These are phyloP conservation scores for Oryzias javanicus DNA, from an alignment of 2,113 vertebrate genomes.

Conservation along the genomic window DNA sequence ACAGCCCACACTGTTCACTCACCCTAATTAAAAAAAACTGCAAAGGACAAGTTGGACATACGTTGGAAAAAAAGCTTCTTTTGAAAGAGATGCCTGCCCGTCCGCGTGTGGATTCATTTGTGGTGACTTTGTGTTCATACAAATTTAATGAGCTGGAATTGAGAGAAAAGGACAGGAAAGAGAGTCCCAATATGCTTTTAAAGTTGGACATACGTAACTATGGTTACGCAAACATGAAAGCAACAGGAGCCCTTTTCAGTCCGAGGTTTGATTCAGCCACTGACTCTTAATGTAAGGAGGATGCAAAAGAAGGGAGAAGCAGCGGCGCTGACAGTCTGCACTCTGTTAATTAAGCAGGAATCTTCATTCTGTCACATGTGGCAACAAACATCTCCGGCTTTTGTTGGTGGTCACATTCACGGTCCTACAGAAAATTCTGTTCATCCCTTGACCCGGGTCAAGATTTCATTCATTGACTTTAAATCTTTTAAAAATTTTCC, in stretches of 20 bases:
- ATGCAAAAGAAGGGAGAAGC: not conserved
- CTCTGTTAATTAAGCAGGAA: too few relatives aligned
- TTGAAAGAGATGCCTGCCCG: conserved; percentile 46
- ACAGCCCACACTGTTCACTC: conserved; percentile 37
- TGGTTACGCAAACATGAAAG: conserved; percentile 81
- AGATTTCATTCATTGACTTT: too few relatives aligned
- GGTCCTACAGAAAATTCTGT: too few relatives aligned
- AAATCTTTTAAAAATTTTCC: too few relatives aligned
- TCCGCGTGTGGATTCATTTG: conserved; percentile 44
- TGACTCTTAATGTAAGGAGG: conserved; percentile 57
- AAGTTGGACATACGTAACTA: conserved; percentile 75
- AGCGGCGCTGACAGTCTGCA: too few relatives aligned
- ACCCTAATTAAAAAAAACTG: conserved; percentile 45
- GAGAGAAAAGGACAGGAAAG: conserved; percentile 53
- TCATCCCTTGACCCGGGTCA: too few relatives aligned
- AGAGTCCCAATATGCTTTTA: conserved; percentile 70
- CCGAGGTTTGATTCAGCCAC: conserved; percentile 62
- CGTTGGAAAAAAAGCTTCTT: conserved; percentile 35
- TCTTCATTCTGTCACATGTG: too few relatives aligned
- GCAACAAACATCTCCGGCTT: too few relatives aligned
- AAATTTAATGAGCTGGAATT: conserved; percentile 75
- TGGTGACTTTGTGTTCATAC: conserved; percentile 64
- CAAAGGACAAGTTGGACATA: conserved; percentile 46
- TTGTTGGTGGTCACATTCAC: too few relatives aligned
- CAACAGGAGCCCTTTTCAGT: conserved; percentile 61